Evolutionary conservation across 2,797 vertebrate genomes (phyloP).

Genomic region (Neopelma chrysocephalum): DNA sequence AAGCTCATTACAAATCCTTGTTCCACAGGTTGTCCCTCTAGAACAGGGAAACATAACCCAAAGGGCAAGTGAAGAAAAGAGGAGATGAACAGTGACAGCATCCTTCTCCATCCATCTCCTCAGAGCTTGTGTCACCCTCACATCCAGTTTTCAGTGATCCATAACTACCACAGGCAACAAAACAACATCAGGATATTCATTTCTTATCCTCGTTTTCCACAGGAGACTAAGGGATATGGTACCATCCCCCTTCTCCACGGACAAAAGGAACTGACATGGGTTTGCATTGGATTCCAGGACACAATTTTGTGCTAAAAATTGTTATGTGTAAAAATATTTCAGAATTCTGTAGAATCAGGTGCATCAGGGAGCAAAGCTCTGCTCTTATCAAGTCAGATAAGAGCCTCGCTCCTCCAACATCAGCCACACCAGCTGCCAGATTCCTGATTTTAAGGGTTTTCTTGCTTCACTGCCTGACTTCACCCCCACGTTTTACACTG

Average conservation of each 20-base stretch:
- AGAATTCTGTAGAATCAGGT: background rate
- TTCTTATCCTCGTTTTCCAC: background rate
- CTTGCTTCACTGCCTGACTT: background rate
- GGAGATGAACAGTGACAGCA: background rate
- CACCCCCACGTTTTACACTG: background rate
- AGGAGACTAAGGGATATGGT: background rate
- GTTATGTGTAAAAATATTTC: fast-evolving
- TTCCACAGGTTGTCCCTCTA: background rate
- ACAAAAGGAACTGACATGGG: fast-evolving
- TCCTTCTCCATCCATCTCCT: background rate
- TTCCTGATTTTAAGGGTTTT: background rate
- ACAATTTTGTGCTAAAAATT: background rate
- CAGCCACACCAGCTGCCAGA: background rate
- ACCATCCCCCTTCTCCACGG: fast-evolving
- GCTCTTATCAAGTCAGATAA: background rate
- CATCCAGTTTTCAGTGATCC: background rate
- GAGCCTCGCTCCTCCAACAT: fast-evolving
- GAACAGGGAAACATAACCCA: background rate
- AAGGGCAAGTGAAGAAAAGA: background rate
- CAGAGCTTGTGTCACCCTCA: background rate
- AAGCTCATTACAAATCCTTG: background rate
- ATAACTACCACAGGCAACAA: background rate
- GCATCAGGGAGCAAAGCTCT: background rate
- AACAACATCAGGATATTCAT: fast-evolving
- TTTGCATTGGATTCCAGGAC: background rate